phyloP scores from a whole-genome alignment of 2,113 vertebrate genomes.

The Catharus bicknelli region DNA sequence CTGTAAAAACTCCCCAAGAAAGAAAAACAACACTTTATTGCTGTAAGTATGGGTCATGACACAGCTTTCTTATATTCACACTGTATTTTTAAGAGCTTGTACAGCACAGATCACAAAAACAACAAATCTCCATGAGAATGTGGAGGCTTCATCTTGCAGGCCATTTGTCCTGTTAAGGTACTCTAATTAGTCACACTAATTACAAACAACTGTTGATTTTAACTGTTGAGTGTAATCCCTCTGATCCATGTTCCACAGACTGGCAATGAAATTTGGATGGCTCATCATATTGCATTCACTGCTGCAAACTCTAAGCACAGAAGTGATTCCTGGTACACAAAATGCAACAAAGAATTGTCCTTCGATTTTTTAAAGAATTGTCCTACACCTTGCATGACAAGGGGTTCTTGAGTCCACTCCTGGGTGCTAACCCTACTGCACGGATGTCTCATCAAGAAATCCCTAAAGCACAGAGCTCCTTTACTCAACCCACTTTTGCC shows the following conservation, averaged over 20 bases:
- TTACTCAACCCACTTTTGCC: background rate
- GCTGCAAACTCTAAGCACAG: background rate
- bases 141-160: background rate
- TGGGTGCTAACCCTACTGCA: accelerated
- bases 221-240: background rate
- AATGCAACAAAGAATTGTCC: background rate
- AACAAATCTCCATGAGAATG: background rate
- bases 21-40: background rate
- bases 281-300: background rate
- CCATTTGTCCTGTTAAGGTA: background rate
- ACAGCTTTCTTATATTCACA: background rate
- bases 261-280: background rate
- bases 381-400: background rate
- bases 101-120: background rate
- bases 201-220: background rate
- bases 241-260: background rate
- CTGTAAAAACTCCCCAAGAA: background rate
- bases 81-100: background rate
- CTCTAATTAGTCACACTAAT: background rate
- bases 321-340: background rate
- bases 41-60: background rate
- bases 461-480: background rate
- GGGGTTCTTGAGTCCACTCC: accelerated
- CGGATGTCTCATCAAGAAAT: background rate
- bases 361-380: background rate